phyloP scores from a whole-genome alignment of 2,113 vertebrate genomes.

The Calidris pugnax region DNA sequence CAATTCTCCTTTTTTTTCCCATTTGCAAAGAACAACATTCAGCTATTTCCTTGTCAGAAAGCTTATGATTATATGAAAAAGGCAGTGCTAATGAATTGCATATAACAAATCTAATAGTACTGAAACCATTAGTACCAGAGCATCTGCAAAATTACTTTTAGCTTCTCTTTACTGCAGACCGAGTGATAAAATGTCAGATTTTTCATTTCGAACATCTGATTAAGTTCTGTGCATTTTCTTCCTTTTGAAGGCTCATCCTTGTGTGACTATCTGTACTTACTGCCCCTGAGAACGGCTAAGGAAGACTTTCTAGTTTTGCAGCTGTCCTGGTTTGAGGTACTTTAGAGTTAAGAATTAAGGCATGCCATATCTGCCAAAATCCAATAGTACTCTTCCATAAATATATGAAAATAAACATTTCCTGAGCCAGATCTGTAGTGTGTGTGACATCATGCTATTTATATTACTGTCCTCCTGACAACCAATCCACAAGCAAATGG shows the following conservation, averaged over 20 bases:
- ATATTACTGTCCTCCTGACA: background rate
- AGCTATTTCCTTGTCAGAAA: conserved; percentile 1
- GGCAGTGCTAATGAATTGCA: background rate
- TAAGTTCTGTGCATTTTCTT: conserved; percentile 4
- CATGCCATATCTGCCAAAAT: background rate
- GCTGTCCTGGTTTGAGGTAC: background rate
- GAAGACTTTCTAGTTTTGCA: background rate
- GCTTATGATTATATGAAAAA: background rate
- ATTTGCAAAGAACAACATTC: background rate
- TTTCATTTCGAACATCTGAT: conserved; percentile 28
- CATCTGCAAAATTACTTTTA: background rate
- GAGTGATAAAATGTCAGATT: background rate
- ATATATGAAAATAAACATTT: background rate
- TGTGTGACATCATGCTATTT: background rate
- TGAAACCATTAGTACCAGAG: background rate
- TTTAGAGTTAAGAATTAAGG: conserved; percentile 7
- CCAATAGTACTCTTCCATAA: background rate
- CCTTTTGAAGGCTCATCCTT: conserved; percentile 10
- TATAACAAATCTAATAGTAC: background rate
- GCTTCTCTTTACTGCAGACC: background rate
- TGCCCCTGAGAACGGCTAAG: background rate
- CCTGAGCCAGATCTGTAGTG: background rate
- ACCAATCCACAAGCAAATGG: background rate
- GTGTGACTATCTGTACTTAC: background rate
- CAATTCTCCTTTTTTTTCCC: background rate